phyloP scores from a whole-genome alignment of 2,888 invertebrate species.

The Watsonalla cultraria region DNA sequence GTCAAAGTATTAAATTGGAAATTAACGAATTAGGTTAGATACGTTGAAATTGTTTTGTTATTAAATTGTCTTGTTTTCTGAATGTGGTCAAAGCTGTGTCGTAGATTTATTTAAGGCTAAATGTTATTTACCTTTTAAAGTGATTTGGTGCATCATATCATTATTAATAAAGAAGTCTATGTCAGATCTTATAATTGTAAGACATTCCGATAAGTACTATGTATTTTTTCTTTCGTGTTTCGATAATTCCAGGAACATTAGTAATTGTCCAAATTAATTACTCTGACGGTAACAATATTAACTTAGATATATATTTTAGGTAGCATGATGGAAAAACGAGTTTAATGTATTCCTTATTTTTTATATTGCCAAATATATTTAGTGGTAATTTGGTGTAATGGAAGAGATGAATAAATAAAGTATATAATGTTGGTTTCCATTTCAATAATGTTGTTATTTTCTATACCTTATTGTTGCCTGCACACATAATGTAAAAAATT shows the following conservation, averaged over 20 bases:
- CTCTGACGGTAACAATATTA: conserved; percentile 41
- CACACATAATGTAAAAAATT: no score
- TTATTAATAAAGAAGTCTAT: neutral
- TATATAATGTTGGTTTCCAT: conserved; percentile 68
- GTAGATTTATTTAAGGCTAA: no score
- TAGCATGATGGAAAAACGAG: conserved; percentile 63
- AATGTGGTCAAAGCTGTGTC: neutral
- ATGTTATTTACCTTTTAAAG: neutral
- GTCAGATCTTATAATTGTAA: neutral
- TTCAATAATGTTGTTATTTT: conserved; percentile 41
- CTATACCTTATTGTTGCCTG: conserved; percentile 13
- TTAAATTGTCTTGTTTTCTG: neutral
- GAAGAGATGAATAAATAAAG: conserved; percentile 62
- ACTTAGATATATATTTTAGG: conserved; percentile 52
- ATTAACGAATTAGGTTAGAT: conserved; percentile 16
- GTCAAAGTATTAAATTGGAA: conserved; percentile 43
- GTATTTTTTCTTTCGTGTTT: neutral
- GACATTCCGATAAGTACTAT: neutral
- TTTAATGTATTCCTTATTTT: conserved; percentile 74
- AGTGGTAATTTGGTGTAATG: conserved; percentile 67
- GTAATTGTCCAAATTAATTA: conserved; percentile 30
- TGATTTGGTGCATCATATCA: neutral
- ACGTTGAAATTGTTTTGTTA: conserved; percentile 10
- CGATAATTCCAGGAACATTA: conserved; percentile 16
- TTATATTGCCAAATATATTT: conserved; percentile 78